Evolutionary conservation across 2,113 vertebrate species (phyloP), one percentile per base, ranked within the genome.

Genomic region (Embiotoca jacksoni): DNA sequence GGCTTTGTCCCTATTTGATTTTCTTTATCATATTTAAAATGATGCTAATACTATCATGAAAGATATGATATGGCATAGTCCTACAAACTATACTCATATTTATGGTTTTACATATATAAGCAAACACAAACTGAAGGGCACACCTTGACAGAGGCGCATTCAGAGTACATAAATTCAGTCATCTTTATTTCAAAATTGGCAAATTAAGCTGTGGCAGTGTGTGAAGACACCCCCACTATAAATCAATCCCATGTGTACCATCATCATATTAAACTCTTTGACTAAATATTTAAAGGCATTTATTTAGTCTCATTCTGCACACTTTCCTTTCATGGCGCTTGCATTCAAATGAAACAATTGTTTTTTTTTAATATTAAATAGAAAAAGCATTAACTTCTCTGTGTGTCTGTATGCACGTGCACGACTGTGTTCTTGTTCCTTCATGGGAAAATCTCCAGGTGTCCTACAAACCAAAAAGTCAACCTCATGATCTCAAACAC

Each of bases 381-480:
- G 30, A 53, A 75, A 82, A 82, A 81, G 16, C 37, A 52, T 78
- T 60, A 15, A n/a, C 0, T 65, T 60, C 6, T 78, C 10, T 71
- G 31, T 54, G 6, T 36, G 35, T 46, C 13, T 5, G 3, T 47
- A 10, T 36, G 35, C 64, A 0, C 53, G 8, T n/a, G 8, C 4
- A 23, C 50, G 37, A 32, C 15, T 47, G 36, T 60, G 57, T 80
- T 80, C 15, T 64, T 53, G 10, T 67, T 87, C 55, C 60, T 61
- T 82, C 86, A 92, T 88, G 85, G 91, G 86, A 93, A 93, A 93
- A 84, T 87, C 85, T 92, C 89, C 95, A 95, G 95, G 95, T 95
- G 95, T 90, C 89, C 89, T 87, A 82, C 57, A 75, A 85, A 89
- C 88, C 71, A 84, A 88, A 90, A 86, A 84, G 83, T 79, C 80